These are phyloP conservation scores for Grallaria varia DNA, from an alignment of 2,113 vertebrate genomes.

Conservation along the genomic window DNA sequence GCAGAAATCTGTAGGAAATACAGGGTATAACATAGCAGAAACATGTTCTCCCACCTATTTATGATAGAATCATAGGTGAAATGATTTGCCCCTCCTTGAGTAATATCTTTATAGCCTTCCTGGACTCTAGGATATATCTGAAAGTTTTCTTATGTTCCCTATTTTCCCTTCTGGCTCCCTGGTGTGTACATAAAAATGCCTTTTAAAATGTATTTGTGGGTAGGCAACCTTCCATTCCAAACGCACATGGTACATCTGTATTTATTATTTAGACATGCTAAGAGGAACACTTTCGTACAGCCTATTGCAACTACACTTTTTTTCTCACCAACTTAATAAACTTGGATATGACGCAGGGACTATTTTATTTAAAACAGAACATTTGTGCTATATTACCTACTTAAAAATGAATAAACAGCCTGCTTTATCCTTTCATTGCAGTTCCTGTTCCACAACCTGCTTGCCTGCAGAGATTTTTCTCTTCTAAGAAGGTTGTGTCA, in stretches of 20 bases:
- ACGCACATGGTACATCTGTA: conserved; percentile 14
- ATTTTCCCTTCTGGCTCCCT: background rate
- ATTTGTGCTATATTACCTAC: background rate
- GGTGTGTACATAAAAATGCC: conserved; percentile 1
- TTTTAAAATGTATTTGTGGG: conserved; percentile 10
- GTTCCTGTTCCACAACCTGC: background rate
- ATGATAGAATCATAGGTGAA: background rate
- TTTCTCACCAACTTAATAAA: background rate
- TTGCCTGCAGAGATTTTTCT: background rate
- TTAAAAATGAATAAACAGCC: background rate
- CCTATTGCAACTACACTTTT: background rate
- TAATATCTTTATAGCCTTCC: background rate
- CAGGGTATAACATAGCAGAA: background rate
- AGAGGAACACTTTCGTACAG: background rate
- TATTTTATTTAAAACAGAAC: background rate
- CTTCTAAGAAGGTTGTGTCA: background rate
- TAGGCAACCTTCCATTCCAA: conserved; percentile 18
- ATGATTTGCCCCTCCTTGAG: background rate
- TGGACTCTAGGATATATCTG: background rate
- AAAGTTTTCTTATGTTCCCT: background rate
- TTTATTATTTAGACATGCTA: conserved; percentile 29
- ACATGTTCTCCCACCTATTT: background rate
- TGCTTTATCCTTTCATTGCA: background rate
- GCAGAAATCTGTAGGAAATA: background rate
- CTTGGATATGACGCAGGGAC: background rate